Conservation (phyloP, 2,113 vertebrate species). For the Gobio gobio region DNA sequence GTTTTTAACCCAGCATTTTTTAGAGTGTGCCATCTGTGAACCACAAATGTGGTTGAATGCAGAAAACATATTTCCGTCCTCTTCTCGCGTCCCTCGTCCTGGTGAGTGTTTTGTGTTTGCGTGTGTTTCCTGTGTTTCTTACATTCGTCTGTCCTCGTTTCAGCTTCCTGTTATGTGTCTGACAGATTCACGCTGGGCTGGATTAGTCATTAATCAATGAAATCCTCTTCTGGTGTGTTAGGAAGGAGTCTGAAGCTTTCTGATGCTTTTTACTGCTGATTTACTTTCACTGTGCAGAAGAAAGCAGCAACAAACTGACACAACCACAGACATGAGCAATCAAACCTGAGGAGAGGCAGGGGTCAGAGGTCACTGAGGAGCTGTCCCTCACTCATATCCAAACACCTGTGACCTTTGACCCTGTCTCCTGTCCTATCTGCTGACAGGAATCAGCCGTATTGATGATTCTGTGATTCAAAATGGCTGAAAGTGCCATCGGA, state of each 20-base stretch:
- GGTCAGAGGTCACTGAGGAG: slow-evolving; percentile 10
- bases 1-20: too few relatives aligned
- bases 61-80: neutral
- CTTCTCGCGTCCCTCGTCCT: neutral
- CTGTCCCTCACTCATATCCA: neutral
- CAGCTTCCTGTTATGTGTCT: neutral
- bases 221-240: neutral
- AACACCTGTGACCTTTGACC: neutral
- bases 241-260: neutral
- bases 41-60: neutral
- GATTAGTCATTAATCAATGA: neutral
- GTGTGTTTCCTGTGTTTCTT: neutral
- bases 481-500: too few relatives aligned
- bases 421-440: neutral
- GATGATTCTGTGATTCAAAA: too few relatives aligned
- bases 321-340: too few relatives aligned
- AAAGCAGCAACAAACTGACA: too few relatives aligned
- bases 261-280: neutral
- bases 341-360: neutral
- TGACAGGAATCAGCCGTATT: too few relatives aligned
- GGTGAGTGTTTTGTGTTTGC: neutral
- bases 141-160: neutral
- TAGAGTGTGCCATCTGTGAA: too few relatives aligned
- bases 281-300: too few relatives aligned
- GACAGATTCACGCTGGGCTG: neutral